These are phyloP conservation scores for Biston betularia DNA, from an alignment of 2,888 invertebrate species.

Conservation along the genomic window DNA sequence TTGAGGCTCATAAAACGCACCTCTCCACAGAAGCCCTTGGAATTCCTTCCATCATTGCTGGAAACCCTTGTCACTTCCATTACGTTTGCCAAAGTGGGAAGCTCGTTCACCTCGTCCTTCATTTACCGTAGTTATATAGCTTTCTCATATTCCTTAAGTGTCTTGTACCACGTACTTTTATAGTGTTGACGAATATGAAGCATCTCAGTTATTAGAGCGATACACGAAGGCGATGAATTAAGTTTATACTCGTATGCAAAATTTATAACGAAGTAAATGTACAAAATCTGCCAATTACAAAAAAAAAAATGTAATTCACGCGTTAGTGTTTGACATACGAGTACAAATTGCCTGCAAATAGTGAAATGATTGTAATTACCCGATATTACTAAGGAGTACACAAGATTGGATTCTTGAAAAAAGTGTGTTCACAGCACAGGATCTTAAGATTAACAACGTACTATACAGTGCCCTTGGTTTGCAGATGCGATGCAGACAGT, in stretches of 20 bases:
- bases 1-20: constrained; percentile 71
- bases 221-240: background rate
- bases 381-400: too few species aligned
- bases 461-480: too few species aligned
- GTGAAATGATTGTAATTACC: too few species aligned
- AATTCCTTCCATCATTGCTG: constrained; percentile 81
- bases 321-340: too few species aligned
- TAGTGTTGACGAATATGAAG: constrained; percentile 62
- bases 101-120: constrained; percentile 75
- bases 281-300: too few species aligned
- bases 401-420: too few species aligned
- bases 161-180: constrained; percentile 56
- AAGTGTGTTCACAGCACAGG: too few species aligned
- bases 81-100: constrained; percentile 70
- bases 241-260: background rate
- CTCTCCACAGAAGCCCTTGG: constrained; percentile 67
- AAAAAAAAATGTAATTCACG: too few species aligned
- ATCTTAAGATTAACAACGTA: too few species aligned
- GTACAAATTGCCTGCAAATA: too few species aligned
- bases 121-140: constrained; percentile 79
- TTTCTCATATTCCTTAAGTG: constrained; percentile 78
- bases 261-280: too few species aligned
- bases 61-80: constrained; percentile 84
- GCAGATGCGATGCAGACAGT: too few species aligned
- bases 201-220: constrained; percentile 47